Evolutionary conservation across 2,888 invertebrate genomes (phyloP), one percentile per base, ranked within the genome.

Genomic region (Agrotis segetum): DNA sequence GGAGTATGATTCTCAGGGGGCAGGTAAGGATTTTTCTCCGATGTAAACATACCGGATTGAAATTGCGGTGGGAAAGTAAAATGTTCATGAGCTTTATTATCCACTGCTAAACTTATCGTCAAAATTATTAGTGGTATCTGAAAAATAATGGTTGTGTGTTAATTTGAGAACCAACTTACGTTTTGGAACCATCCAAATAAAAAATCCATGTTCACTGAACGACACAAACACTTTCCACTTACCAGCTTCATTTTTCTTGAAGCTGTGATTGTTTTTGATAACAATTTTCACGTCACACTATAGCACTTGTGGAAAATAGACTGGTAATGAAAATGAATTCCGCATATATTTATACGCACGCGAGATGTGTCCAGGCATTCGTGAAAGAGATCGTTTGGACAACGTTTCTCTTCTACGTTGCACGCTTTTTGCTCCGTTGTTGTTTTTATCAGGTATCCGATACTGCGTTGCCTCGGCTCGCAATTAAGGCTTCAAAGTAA

Each of bases 291-390:
- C 95, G 95, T 94, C 93, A 95, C 95, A 90, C 91, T 90, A 87
- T 89, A 87, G 79, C 93, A 93, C 91, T 89, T 88, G 88, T 91
- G 88, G 91, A 94, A 93, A 93, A 92, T 90, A 89, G 85, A 96
- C 95, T 96, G 92, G 91, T 94, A 96, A 95, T 96, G 96, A 96
- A 96, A 96, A 91, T 93, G 95, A 96, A 96, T 96, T 94, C 95
- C 95, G 94, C 94, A 94, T 96, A 94, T 90, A 96, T 96, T 96
- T 96, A 96, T 96, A 96, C 87, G 91, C 95, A 96, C 94, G 96
- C 95, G 85, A 93, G 88, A 82, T 88, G 92, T 93, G 92, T 88
- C 90, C 94, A 95, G 91, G 95, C 95, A 96, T 94, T 95, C 94
- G 96, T 96, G 95, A 95, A 93, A 93, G 92, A 95, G 92, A 92